phyloP scores from a whole-genome alignment of 2,797 vertebrate species.

The Anguilla megastoma region DNA sequence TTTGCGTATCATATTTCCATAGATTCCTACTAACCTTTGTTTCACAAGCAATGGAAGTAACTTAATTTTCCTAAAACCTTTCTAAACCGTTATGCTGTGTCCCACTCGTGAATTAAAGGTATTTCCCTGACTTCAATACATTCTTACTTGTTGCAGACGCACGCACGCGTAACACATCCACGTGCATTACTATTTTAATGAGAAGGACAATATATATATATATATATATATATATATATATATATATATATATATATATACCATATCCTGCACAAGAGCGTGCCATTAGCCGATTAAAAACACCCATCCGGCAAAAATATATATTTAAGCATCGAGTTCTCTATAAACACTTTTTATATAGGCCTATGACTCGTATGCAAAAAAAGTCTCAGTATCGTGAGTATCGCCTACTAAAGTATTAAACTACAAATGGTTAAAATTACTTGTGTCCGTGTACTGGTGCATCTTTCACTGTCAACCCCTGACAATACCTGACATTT shows the following conservation, averaged over 20 bases:
- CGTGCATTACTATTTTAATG: background rate
- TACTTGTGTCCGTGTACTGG: background rate
- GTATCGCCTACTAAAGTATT: background rate
- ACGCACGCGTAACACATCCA: background rate
- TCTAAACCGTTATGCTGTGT: background rate
- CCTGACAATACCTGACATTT: background rate
- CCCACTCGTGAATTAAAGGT: background rate
- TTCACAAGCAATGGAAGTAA: background rate
- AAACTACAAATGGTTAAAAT: background rate
- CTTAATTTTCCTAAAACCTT: background rate
- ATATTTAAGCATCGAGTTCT: background rate
- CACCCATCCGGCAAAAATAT: background rate
- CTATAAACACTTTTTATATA: background rate
- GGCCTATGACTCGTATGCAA: background rate
- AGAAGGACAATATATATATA: background rate
- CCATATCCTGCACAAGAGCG: background rate
- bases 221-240: no score
- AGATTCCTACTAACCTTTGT: background rate
- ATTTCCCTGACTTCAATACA: background rate
- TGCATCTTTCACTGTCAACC: background rate
- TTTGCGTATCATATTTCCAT: background rate
- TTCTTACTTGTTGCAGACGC: background rate
- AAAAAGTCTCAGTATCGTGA: background rate
- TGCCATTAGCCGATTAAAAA: background rate
- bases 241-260: no score